Base-by-base conservation (phyloP, 2,113 vertebrate genomes). In the Pachypanchax playfairii region DNA sequence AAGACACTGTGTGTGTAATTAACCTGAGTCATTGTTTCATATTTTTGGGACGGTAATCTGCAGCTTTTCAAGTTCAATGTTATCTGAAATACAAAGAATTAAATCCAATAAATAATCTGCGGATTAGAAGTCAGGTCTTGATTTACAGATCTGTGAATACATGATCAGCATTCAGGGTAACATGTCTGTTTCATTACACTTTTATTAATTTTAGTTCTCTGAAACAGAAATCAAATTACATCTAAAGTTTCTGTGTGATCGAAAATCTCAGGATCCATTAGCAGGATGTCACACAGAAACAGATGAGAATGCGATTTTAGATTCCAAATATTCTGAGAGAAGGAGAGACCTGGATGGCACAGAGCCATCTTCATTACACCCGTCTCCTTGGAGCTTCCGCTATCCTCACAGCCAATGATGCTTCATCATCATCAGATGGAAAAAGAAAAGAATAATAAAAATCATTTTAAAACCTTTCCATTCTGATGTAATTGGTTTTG, bases 281-380 rank as follows among this genome's bases (percentile, higher is more conserved):
- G 41, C 15, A 28, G 9, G 48, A 60, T 59, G 49, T 56, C 54
- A 3, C n/a, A 63, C 12, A 47, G 50, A 59, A 71, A 58, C 6
- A 57, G 39, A 84, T 77, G 63, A 80, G 47, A 70, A 58, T 48
- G 67, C 63, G 59, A 56, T 73, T 79, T 68, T 36, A 70, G 43
- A 53, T 33, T 43, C 52, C 28, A 72, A 26, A 63, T 36, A 62
- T 20, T 51, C 17, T 35, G n/a, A 7, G 29, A 73, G 17, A 50
- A 79, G 55, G 38, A 70, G 70, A 38, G 46, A 70, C 22, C 47
- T 20, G 48, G 54, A 47, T 82, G 78, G 77, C 60, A 56, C 14
- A 10, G 24, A 47, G 75, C 73, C 79, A 72, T 66, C 6, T 22
- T 33, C 25, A 22, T 42, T 63, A 15, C 33, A 44, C 42, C 29